These are phyloP conservation scores for Phylloscopus collybita DNA, from an alignment of 2,797 vertebrate genomes.

Conservation along the genomic window DNA sequence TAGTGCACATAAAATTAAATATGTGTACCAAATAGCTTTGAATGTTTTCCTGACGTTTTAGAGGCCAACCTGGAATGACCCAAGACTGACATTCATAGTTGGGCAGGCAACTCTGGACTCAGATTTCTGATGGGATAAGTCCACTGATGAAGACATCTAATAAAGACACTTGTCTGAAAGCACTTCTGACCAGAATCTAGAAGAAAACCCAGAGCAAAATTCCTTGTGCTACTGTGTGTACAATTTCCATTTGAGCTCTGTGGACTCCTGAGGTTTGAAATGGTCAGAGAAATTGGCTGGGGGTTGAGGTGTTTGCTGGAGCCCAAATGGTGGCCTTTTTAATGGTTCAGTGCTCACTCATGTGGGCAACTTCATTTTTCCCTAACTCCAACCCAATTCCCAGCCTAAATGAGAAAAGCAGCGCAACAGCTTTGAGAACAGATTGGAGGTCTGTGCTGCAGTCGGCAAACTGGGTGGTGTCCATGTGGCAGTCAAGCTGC, in stretches of 20 bases:
- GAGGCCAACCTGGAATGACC: neutral
- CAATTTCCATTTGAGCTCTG: neutral
- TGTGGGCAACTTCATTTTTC: constrained; percentile 27
- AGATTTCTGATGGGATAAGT: neutral
- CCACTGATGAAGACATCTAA: neutral
- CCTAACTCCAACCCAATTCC: constrained; percentile 33
- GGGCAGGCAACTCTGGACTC: neutral
- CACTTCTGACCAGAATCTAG: neutral
- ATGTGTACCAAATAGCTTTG: neutral
- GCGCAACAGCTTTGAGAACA: constrained; percentile 66
- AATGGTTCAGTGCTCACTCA: neutral
- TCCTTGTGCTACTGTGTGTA: neutral
- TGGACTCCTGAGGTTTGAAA: neutral
- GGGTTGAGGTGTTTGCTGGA: neutral
- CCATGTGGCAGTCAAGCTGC: constrained; percentile 66
- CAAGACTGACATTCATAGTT: neutral
- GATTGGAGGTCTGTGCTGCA: constrained; percentile 59
- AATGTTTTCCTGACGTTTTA: neutral
- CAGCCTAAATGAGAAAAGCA: constrained; percentile 35
- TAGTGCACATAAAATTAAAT: neutral
- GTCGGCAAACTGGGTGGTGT: constrained; percentile 49
- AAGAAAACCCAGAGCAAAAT: neutral
- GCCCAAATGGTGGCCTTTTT: constrained; percentile 20
- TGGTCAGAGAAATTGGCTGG: neutral
- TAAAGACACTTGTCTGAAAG: neutral